These are phyloP conservation scores for Carassius auratus DNA, from an alignment of 2,113 vertebrate species.

Conservation along the genomic window DNA sequence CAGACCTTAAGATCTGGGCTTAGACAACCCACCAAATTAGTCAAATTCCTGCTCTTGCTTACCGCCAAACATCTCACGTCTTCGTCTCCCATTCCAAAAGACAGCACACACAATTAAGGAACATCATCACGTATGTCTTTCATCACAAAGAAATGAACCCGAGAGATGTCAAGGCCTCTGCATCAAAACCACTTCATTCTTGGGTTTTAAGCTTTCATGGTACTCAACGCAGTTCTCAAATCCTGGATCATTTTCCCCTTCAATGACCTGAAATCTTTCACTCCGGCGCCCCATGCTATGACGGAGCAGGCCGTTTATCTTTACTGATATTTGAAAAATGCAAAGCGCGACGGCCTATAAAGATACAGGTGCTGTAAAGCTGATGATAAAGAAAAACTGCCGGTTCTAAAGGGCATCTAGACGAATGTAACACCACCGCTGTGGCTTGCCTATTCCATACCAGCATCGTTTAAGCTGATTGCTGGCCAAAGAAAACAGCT, in stretches of 20 bases:
- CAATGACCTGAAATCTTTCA: conserved; percentile 53
- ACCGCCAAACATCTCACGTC: conserved; percentile 63
- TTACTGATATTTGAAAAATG: conserved; percentile 77
- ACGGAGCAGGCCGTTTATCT: conserved; percentile 71
- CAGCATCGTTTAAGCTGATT: conserved; percentile 49
- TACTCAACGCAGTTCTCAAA: conserved; percentile 12
- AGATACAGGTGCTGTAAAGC: conserved; percentile 75
- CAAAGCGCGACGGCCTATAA: conserved; percentile 70
- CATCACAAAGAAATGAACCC: conserved; percentile 48
- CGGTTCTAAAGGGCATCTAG: conserved; percentile 74
- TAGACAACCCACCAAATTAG: conserved; percentile 70
- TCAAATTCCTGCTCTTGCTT: conserved; percentile 66
- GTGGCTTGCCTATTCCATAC: conserved; percentile 57
- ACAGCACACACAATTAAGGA: conserved; percentile 60
- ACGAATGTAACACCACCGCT: conserved; percentile 60
- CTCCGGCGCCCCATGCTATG: conserved; percentile 61
- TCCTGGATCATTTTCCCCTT: conserved; percentile 22
- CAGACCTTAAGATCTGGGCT: conserved; percentile 73
- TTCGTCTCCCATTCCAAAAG: conserved; percentile 3
- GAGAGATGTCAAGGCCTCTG: not conserved
- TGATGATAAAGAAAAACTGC: conserved; percentile 67
- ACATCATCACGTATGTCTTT: conserved; percentile 18
- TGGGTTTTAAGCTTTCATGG: not conserved
- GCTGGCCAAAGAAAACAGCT: conserved; percentile 57
- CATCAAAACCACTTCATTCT: not conserved